These are phyloP conservation scores for Parambassis ranga DNA, from an alignment of 2,797 vertebrate species.

Conservation along the genomic window DNA sequence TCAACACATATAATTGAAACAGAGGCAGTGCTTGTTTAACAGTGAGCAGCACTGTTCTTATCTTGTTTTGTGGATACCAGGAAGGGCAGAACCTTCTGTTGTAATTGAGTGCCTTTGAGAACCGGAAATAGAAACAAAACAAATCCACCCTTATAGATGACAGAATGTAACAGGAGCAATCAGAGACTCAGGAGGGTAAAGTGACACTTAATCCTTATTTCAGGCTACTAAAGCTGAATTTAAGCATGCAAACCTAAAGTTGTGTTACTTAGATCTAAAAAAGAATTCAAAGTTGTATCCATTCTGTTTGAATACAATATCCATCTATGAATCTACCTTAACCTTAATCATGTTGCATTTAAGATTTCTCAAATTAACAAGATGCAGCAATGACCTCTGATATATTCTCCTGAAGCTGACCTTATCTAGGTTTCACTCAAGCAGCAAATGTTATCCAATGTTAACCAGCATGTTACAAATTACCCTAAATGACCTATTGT, in stretches of 20 bases:
- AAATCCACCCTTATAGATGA: constrained; percentile 6
- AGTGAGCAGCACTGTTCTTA: constrained; percentile 16
- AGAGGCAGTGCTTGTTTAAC: not conserved
- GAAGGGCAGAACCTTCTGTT: constrained; percentile 45
- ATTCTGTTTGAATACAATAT: too few species aligned
- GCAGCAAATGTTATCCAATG: not conserved
- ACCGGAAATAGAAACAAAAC: constrained; percentile 39
- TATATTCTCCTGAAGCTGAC: not conserved
- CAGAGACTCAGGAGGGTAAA: not conserved
- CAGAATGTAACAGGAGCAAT: not conserved
- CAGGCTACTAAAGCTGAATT: not conserved
- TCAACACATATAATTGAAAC: constrained; percentile 11
- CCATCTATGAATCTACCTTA: not conserved
- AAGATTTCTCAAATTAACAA: too few species aligned
- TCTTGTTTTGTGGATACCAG: constrained; percentile 46
- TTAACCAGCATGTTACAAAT: not conserved
- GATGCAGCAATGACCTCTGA: not conserved
- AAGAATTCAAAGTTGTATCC: too few species aligned
- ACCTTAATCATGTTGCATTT: not conserved
- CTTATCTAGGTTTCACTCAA: not conserved
- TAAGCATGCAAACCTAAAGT: not conserved
- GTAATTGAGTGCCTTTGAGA: constrained; percentile 44
- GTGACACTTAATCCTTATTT: not conserved
- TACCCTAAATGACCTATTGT: too few species aligned
- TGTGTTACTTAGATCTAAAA: not conserved